Conservation (phyloP, 1,140 invertebrate species). For the Hermetia illucens region DNA sequence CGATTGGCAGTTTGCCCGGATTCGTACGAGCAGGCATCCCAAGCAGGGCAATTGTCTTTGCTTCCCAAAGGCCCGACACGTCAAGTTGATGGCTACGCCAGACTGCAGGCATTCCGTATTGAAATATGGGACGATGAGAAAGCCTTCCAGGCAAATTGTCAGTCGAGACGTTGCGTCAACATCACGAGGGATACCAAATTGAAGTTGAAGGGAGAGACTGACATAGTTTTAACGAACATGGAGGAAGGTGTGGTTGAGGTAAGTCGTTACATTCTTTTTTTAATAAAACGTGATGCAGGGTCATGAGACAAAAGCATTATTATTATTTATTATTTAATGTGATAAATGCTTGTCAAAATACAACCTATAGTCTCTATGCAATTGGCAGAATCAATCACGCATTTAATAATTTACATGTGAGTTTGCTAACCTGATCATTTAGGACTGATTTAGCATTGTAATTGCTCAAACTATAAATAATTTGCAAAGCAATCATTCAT, state of each 20-base stretch:
- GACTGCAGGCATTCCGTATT: conserved; percentile 23
- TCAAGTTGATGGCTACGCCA: conserved; percentile 20
- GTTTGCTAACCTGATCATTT: too few relatives aligned
- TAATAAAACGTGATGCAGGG: background rate
- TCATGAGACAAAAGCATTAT: background rate
- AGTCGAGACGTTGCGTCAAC: conserved; percentile 26
- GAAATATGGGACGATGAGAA: conserved; percentile 30
- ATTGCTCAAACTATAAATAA: too few relatives aligned
- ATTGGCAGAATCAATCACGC: too few relatives aligned
- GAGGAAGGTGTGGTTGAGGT: background rate
- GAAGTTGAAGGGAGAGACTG: conserved; percentile 7
- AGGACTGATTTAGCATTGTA: too few relatives aligned
- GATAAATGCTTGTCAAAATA: conserved; percentile 26
- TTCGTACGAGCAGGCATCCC: conserved; percentile 39
- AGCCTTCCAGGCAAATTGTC: conserved; percentile 19
- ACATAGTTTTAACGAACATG: conserved; percentile 1
- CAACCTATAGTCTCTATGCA: conserved; percentile 26
- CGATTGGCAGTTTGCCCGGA: conserved; percentile 52
- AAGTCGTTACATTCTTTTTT: background rate
- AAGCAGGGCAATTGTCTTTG: conserved; percentile 37
- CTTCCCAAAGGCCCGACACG: conserved; percentile 17
- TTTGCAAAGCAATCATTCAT: too few relatives aligned
- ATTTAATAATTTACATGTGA: too few relatives aligned
- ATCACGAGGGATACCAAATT: conserved; percentile 3
- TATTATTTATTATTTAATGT: conserved; percentile 8